Conservation (phyloP, 2,888 invertebrate genomes). For the Torymus texanus region DNA sequence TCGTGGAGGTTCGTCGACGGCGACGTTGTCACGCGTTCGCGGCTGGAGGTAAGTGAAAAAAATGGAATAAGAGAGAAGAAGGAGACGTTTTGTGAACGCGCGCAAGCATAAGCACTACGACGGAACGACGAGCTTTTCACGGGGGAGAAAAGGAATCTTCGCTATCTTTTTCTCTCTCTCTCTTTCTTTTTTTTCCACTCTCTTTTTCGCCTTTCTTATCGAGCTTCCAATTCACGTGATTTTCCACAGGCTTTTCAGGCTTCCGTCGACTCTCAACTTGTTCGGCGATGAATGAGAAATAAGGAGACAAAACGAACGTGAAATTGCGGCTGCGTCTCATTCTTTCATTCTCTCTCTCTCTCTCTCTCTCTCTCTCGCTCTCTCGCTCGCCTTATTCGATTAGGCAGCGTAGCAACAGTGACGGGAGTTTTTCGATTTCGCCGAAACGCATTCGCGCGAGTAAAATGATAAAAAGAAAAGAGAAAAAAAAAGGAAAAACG, state of each 20-base stretch:
- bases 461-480: background rate
- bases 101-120: too few species aligned
- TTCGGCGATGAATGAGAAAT: too few species aligned
- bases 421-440: too few species aligned
- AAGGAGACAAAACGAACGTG: background rate
- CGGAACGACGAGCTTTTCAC: constrained; percentile 12
- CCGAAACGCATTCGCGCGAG: too few species aligned
- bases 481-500: constrained; percentile 15
- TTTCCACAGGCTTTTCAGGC: background rate
- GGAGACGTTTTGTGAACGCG: constrained; percentile 6
- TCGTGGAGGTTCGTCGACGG: background rate
- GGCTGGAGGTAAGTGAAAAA: background rate
- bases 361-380: too few species aligned
- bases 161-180: background rate
- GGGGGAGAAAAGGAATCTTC: constrained; percentile 9
- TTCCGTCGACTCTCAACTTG: too few species aligned
- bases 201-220: background rate
- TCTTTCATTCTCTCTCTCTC: too few species aligned
- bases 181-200: background rate
- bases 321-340: background rate
- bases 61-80: constrained; percentile 1
- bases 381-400: background rate
- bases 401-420: background rate
- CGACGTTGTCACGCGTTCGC: background rate
- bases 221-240: constrained; percentile 9